Evolutionary conservation across 2,888 invertebrate genomes (phyloP).

Genomic region (Drosophila recens): DNA sequence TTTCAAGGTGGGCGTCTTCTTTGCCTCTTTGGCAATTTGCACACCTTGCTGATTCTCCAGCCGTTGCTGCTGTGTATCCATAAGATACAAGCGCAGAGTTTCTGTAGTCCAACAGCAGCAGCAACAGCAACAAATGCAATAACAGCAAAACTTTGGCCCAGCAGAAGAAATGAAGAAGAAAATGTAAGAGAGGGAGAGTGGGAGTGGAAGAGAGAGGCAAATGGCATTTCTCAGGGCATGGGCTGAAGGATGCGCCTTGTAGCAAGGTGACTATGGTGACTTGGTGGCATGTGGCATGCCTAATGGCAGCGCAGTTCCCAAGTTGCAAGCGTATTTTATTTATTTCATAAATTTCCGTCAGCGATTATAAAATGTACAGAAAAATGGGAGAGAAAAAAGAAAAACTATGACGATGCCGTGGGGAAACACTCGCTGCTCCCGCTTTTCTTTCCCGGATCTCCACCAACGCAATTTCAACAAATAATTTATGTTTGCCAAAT

Average conservation of each 20-base stretch:
- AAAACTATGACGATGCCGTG: constrained; percentile 48
- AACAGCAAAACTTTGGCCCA: constrained; percentile 69
- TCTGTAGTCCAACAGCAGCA: constrained; percentile 48
- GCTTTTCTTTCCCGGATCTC: not conserved
- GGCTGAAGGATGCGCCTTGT: constrained; percentile 1
- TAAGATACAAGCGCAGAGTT: constrained; percentile 75
- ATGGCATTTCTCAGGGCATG: constrained; percentile 20
- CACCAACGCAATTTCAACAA: constrained; percentile 39
- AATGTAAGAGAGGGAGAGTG: constrained; percentile 9
- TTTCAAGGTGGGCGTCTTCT: constrained; percentile 67
- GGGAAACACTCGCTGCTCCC: constrained; percentile 47
- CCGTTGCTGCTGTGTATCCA: constrained; percentile 59
- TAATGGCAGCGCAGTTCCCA: constrained; percentile 47
- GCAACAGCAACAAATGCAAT: constrained; percentile 66
- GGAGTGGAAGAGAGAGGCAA: constrained; percentile 9
- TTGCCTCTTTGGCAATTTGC: constrained; percentile 57
- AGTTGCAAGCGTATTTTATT: constrained; percentile 65
- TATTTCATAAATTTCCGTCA: constrained; percentile 70
- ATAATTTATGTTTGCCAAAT: constrained; percentile 76
- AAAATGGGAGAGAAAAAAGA: constrained; percentile 19
- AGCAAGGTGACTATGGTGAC: not conserved
- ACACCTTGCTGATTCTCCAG: constrained; percentile 53
- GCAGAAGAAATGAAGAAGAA: constrained; percentile 22
- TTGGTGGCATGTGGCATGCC: constrained; percentile 38
- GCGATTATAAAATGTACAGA: constrained; percentile 69